phyloP scores from a whole-genome alignment of 2,888 invertebrate genomes.

The Aproaerema taeniolella region DNA sequence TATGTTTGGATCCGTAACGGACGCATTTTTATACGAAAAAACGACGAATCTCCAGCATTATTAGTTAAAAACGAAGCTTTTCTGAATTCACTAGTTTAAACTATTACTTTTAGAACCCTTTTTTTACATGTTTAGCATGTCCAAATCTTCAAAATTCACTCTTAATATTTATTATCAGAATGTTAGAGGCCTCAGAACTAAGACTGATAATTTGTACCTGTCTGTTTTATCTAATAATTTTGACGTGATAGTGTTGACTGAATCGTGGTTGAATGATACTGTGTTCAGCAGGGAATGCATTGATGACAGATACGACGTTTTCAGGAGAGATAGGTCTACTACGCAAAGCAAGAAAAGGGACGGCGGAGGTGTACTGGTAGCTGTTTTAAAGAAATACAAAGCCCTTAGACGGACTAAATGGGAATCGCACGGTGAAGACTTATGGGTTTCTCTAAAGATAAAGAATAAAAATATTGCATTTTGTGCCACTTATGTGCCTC shows the following conservation, averaged over 20 bases:
- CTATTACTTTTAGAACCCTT: no score
- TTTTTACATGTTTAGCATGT: no score
- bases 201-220: background rate
- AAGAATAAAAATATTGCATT: no score
- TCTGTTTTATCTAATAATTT: background rate
- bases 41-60: no score
- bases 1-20: no score
- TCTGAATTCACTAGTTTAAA: no score
- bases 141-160: no score
- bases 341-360: background rate
- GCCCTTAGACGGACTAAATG: background rate
- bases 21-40: no score
- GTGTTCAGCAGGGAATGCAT: background rate
- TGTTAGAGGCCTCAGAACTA: constrained; percentile 1
- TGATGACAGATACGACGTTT: background rate
- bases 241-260: constrained; percentile 1
- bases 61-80: no score
- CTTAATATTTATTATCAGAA: constrained; percentile 5
- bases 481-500: no score
- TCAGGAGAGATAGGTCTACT: background rate
- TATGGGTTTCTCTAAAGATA: background rate
- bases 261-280: background rate
- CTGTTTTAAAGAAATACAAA: background rate
- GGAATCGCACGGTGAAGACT: background rate
- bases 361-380: constrained; percentile 1